A percentile compares a stretch with the other conserved stretches of the same genome.
phyloP scores from a whole-genome alignment of 1,140 invertebrate species.

The Paramacrobiotus metropolitanus region DNA sequence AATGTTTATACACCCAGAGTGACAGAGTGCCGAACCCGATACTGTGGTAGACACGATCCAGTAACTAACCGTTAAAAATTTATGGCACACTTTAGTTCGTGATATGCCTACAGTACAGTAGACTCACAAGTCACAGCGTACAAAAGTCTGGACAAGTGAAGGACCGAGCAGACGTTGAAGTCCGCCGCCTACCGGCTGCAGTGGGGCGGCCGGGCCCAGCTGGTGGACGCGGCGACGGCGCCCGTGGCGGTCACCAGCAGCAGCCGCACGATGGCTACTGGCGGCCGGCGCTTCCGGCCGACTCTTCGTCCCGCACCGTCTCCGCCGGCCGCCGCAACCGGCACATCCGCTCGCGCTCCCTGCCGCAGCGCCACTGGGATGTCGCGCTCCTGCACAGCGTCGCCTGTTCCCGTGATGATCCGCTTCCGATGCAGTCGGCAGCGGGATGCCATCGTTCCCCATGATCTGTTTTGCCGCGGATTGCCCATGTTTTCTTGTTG shows the following conservation, averaged over 20 bases:
- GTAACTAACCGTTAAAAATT: too few relatives aligned
- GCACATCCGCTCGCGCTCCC: constrained; percentile 17
- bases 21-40: too few relatives aligned
- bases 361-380: constrained; percentile 75
- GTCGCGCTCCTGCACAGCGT: constrained; percentile 50
- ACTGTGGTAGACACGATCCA: too few relatives aligned
- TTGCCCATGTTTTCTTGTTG: neutral
- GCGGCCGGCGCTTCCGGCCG: neutral
- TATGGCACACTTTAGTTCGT: too few relatives aligned
- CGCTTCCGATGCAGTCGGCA: constrained; percentile 12
- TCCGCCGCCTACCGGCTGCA: constrained; percentile 6
- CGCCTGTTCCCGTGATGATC: constrained; percentile 12
- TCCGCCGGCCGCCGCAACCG: constrained; percentile 9
- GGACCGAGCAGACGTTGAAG: too few relatives aligned
- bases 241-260: too few relatives aligned
- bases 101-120: too few relatives aligned
- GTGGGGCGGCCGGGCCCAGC: neutral
- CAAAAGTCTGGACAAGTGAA: too few relatives aligned
- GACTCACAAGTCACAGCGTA: too few relatives aligned
- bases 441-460: constrained; percentile 16
- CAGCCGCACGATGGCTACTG: too few relatives aligned
- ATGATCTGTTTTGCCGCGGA: constrained; percentile 12
- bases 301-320: neutral
- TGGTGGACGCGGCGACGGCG: too few relatives aligned
- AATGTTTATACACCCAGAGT: too few relatives aligned